These are phyloP conservation scores for Ecdyonurus torrentis DNA, from an alignment of 2,888 invertebrate genomes.

Conservation along the genomic window DNA sequence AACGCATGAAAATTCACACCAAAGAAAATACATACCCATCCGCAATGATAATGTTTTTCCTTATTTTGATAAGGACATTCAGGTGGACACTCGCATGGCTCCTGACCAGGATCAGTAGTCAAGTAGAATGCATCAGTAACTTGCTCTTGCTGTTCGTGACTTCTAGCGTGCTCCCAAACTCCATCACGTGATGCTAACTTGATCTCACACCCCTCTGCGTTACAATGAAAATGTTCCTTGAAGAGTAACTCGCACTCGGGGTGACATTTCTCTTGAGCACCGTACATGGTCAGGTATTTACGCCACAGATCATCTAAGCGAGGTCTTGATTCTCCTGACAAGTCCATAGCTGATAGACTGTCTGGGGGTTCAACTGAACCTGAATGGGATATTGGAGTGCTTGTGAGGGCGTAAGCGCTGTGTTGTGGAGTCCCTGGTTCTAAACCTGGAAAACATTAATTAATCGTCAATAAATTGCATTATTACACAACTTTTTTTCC, in stretches of 20 bases:
- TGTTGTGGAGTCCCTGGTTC: background rate
- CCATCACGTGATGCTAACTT: constrained; percentile 42
- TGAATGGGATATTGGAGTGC: background rate
- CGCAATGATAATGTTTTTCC: constrained; percentile 77
- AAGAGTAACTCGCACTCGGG: constrained; percentile 42
- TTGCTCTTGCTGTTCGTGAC: constrained; percentile 76
- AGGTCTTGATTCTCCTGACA: constrained; percentile 17
- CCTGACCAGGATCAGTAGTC: constrained; percentile 39
- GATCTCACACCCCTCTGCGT: constrained; percentile 57
- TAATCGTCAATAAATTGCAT: too few relatives aligned
- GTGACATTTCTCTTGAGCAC: constrained; percentile 22
- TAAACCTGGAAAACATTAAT: background rate
- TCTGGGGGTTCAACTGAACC: background rate
- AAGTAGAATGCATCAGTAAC: constrained; percentile 64
- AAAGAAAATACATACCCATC: constrained; percentile 44
- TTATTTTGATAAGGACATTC: constrained; percentile 56
- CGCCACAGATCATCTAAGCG: constrained; percentile 37
- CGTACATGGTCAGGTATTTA: constrained; percentile 34
- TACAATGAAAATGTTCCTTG: constrained; percentile 78
- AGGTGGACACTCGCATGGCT: constrained; percentile 34
- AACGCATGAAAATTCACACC: background rate
- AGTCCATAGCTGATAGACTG: constrained; percentile 13
- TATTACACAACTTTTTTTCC: too few relatives aligned
- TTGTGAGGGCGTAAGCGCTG: background rate
- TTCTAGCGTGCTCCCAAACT: constrained; percentile 70